These are phyloP conservation scores for Mycetomoellerius zeteki DNA, from an alignment of 1,140 invertebrate species.

Conservation along the genomic window DNA sequence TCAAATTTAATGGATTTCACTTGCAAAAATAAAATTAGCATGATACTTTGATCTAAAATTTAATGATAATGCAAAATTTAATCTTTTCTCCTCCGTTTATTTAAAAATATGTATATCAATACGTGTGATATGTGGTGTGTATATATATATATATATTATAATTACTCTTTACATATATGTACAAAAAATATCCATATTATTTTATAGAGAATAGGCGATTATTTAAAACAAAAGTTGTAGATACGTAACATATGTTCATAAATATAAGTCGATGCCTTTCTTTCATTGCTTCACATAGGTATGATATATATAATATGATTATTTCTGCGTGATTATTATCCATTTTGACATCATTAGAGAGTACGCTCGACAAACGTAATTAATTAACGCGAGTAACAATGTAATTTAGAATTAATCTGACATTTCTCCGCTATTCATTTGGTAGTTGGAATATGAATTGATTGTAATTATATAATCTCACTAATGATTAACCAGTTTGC, in stretches of 20 bases:
- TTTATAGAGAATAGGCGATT: background rate
- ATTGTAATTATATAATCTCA: constrained; percentile 52
- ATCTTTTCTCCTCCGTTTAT: background rate
- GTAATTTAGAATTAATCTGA: constrained; percentile 41
- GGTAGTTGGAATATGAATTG: background rate
- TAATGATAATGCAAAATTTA: background rate
- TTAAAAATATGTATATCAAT: no score
- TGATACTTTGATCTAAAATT: background rate
- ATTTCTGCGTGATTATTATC: constrained; percentile 21
- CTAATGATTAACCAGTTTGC: constrained; percentile 35
- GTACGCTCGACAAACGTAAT: background rate
- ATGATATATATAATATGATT: background rate
- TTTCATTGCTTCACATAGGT: background rate
- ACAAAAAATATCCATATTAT: no score
- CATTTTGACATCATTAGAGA: background rate
- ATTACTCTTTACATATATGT: no score
- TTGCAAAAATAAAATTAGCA: background rate
- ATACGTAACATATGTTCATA: constrained; percentile 6
- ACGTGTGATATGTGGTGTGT: no score
- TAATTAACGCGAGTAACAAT: constrained; percentile 4
- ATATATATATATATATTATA: no score
- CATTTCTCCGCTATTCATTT: constrained; percentile 10
- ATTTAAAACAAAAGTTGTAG: constrained; percentile 7
- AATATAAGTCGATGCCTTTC: background rate
- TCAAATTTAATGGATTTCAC: constrained; percentile 20